phyloP scores from a whole-genome alignment of 2,113 vertebrate species.

The Salvelinus fontinalis region DNA sequence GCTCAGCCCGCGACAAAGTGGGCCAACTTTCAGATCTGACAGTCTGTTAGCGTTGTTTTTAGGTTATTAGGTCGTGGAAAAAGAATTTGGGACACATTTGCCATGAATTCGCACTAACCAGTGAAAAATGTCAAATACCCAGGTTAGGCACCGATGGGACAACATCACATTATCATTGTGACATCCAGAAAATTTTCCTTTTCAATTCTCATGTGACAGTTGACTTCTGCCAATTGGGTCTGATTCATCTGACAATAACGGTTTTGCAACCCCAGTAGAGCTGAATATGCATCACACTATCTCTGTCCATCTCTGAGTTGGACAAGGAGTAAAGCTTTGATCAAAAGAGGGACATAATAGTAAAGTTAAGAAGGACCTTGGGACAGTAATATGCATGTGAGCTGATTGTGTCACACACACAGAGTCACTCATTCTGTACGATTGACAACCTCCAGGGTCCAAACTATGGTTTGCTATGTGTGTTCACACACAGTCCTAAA shows the following conservation, averaged over 20 bases:
- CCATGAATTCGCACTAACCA: not conserved
- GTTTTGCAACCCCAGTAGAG: not conserved
- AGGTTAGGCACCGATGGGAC: too few relatives aligned
- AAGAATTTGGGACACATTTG: not conserved
- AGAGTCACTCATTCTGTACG: too few relatives aligned
- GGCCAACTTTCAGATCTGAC: not conserved
- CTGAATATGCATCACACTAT: conserved; percentile 1
- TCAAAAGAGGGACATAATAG: too few relatives aligned
- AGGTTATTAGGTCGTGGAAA: not conserved
- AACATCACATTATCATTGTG: not conserved
- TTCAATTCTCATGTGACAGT: not conserved
- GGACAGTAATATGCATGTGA: not conserved
- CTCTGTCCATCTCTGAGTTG: conserved; percentile 7
- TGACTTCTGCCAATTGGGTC: too few relatives aligned
- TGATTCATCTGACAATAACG: too few relatives aligned
- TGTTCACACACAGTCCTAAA: not conserved
- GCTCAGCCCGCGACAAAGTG: not conserved
- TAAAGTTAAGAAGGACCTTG: not conserved
- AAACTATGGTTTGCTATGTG: not conserved
- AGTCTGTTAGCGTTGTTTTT: not conserved
- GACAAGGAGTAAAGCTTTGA: not conserved
- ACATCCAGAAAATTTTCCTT: not conserved
- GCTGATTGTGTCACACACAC: too few relatives aligned
- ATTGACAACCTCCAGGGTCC: too few relatives aligned
- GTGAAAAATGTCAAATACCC: too few relatives aligned